Base-by-base conservation (phyloP, 2,888 invertebrate species). In the Chaetogeoica ovagalla region DNA sequence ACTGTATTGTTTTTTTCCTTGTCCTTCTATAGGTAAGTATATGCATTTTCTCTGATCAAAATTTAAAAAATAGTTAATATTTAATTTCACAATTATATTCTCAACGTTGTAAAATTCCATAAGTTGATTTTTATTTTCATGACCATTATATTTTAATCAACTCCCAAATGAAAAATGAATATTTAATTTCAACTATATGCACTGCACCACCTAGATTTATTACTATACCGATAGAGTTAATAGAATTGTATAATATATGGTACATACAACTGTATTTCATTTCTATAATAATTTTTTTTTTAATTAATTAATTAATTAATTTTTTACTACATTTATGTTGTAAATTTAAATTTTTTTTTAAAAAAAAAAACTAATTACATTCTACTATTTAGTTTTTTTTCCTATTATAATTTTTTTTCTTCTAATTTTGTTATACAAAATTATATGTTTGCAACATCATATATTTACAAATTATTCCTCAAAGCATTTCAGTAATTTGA, bases 121-220 rank as follows among this genome's bases (percentile, higher is more conserved):
- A n/a, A 11, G 65, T 57, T 39, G 57, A 75, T 66, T 75, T 74
- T 57, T 66, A 57, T 75, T 75, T 19, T 66, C 23, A 43, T 43
- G n/a, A 17, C 66, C 65, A 3, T 57, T 19, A 39, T 30, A 52
- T 39, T 74, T 65, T 59, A 23, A 66, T 57, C 65, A 57, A 75
- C 57, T 66, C 23, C 66, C 75, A 13, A 57, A 66, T 75, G 75
- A 66, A 75, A 75, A 75, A 75, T 75, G 55, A 75, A 75, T 75
- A 75, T 66, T 75, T 75, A 66, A 75, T 75, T 75, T 66, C 43
- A 1, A 57, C 66, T 66, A 9, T 30, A 59, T 43, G 21, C 30
- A 3, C 21, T 39, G 37, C 65, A 39, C 65, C 75, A 66, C 66
- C 66, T 57, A 39, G 43, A 43, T 75, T 39, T 75, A 75, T 66